Percentiles rank a stretch among this genome's conserved stretches.
phyloP scores from a whole-genome alignment of 2,113 vertebrate genomes.

The Lampris megalopsis region DNA sequence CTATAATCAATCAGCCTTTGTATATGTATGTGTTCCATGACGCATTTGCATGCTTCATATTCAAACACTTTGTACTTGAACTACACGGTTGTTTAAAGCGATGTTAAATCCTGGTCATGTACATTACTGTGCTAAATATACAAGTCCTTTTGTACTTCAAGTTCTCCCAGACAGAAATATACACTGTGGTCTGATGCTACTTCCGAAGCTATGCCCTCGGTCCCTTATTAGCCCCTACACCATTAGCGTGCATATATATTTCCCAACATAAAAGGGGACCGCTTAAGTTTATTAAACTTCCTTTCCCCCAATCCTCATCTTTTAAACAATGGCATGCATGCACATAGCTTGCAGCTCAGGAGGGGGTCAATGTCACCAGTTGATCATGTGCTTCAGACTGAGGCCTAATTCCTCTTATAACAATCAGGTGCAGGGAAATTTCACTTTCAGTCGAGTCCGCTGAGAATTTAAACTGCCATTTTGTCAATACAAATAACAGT shows the following conservation, averaged over 20 bases:
- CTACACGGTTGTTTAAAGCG: conserved; percentile 23
- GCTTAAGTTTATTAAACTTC: conserved; percentile 27
- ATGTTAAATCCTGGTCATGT: conserved; percentile 4
- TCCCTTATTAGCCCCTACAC: not conserved
- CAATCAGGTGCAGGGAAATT: conserved; percentile 11
- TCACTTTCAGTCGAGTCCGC: conserved; percentile 14
- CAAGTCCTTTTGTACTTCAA: not conserved
- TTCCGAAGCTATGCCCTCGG: not conserved
- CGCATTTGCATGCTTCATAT: conserved; percentile 39
- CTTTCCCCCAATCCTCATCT: conserved; percentile 42
- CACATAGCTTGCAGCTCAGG: conserved; percentile 32
- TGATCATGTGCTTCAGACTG: conserved; percentile 53
- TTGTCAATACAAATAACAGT: not conserved
- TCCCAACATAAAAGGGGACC: conserved; percentile 2
- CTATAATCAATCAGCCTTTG: conserved; percentile 65
- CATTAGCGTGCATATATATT: not conserved
- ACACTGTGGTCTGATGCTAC: not conserved
- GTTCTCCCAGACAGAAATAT: not conserved
- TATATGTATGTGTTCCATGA: conserved; percentile 29
- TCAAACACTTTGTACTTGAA: conserved; percentile 44
- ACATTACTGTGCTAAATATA: conserved; percentile 5
- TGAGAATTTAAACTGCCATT: not conserved
- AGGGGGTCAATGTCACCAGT: conserved; percentile 35
- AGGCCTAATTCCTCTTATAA: conserved; percentile 25
- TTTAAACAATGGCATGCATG: conserved; percentile 50